phyloP scores from a whole-genome alignment of 2,113 vertebrate genomes.

The Mellivora capensis region DNA sequence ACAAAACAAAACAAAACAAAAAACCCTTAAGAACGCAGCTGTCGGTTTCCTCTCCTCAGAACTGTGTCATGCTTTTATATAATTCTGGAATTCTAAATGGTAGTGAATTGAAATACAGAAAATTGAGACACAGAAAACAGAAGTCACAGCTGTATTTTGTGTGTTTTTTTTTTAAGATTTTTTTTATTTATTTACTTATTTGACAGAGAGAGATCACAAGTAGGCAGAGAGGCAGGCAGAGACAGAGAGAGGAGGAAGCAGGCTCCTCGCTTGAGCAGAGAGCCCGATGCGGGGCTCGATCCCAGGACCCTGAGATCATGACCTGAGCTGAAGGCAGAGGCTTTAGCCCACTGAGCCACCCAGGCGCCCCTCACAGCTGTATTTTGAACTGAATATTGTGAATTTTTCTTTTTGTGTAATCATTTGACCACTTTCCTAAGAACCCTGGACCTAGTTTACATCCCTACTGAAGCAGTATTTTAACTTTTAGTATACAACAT shows the following conservation, averaged over 20 bases:
- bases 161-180: too few species aligned
- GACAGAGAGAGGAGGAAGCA: too few species aligned
- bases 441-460: not conserved
- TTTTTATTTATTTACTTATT: too few species aligned
- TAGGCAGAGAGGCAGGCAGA: too few species aligned
- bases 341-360: too few species aligned
- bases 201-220: too few species aligned
- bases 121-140: slow-evolving; percentile 16
- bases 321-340: too few species aligned
- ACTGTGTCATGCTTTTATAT: not conserved
- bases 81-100: slow-evolving; percentile 39
- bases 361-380: slow-evolving; percentile 45
- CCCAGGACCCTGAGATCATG: too few species aligned
- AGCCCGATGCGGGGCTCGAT: too few species aligned
- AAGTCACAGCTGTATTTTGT: slow-evolving; percentile 50
- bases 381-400: slow-evolving; percentile 16
- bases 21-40: not conserved
- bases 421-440: slow-evolving; percentile 33
- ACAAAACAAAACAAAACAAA: not conserved
- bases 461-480: not conserved
- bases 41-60: not conserved
- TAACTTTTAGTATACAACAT: not conserved
- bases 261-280: too few species aligned
- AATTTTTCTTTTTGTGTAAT: slow-evolving; percentile 37
- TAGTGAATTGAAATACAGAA: slow-evolving; percentile 31